Conservation (phyloP, 2,888 invertebrate species). For the Odontocerum albicorne region DNA sequence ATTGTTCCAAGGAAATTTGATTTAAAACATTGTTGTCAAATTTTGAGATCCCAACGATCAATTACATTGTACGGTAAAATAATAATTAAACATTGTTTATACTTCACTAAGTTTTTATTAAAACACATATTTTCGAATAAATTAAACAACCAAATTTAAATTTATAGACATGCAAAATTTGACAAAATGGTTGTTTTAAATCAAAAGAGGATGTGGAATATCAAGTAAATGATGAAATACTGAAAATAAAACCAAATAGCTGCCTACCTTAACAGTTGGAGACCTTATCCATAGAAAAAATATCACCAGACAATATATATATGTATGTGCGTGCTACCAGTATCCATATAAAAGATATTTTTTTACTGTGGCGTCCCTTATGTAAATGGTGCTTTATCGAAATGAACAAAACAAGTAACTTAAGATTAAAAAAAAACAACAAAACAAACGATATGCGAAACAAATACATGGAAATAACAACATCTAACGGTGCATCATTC, state of each 20-base stretch:
- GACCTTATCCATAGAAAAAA: constrained; percentile 7
- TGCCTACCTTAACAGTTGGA: constrained; percentile 13
- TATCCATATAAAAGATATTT: constrained; percentile 24
- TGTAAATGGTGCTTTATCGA: constrained; percentile 6
- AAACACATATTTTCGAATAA: no score
- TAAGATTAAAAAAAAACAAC: constrained; percentile 6
- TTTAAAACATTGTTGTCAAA: no score
- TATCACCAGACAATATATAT: constrained; percentile 3
- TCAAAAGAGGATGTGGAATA: constrained; percentile 4
- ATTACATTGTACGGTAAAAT: neutral
- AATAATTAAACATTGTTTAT: neutral
- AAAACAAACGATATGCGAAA: constrained; percentile 13
- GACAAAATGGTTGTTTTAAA: constrained; percentile 1
- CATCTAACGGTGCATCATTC: constrained; percentile 31
- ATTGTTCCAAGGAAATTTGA: no score
- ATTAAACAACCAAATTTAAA: no score
- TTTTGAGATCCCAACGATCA: constrained; percentile 2
- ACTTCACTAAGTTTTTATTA: no score
- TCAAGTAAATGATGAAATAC: constrained; percentile 7
- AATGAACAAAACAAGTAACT: constrained; percentile 8
- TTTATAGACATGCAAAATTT: no score
- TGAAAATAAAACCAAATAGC: neutral
- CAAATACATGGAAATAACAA: constrained; percentile 18
- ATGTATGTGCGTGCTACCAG: constrained; percentile 28
- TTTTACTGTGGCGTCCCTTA: constrained; percentile 12